These are phyloP conservation scores for Gnathonemus echidnorhynchus DNA, from an alignment of 2,113 vertebrate species.

Conservation along the genomic window DNA sequence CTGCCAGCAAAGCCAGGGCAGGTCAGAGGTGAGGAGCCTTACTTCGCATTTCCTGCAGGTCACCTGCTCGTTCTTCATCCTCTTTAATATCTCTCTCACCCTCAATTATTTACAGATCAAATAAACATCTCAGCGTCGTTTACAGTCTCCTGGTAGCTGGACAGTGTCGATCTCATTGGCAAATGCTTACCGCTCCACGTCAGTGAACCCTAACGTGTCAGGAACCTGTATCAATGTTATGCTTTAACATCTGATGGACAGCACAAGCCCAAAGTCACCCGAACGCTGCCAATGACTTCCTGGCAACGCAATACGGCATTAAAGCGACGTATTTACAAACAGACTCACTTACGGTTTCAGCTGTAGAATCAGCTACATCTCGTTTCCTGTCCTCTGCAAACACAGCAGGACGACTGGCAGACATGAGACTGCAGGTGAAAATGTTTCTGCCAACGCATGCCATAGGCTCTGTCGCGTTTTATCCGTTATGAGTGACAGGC, in stretches of 20 bases:
- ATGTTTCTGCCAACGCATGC: not conserved
- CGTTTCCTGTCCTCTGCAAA: not conserved
- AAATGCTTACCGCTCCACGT: not conserved
- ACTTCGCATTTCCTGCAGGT: not conserved
- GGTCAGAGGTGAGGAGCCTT: slow-evolving; percentile 32
- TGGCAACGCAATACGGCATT: not conserved
- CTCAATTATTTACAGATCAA: not conserved
- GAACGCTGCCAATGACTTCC: not conserved
- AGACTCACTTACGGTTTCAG: not conserved
- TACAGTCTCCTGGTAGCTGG: not conserved
- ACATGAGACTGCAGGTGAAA: not conserved
- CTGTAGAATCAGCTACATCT: not conserved
- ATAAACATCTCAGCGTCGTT: not conserved
- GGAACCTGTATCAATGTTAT: not conserved
- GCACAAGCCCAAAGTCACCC: not conserved
- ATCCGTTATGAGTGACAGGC: not conserved
- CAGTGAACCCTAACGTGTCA: not conserved
- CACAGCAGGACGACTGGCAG: not conserved
- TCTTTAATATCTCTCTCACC: not conserved
- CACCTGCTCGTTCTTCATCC: not conserved
- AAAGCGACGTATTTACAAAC: not conserved
- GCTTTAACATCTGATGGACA: not conserved
- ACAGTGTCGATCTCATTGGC: not conserved
- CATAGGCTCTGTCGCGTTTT: not conserved
- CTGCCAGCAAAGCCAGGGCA: not conserved